phyloP scores from a whole-genome alignment of 2,113 vertebrate species.

The Crypturellus undulatus region DNA sequence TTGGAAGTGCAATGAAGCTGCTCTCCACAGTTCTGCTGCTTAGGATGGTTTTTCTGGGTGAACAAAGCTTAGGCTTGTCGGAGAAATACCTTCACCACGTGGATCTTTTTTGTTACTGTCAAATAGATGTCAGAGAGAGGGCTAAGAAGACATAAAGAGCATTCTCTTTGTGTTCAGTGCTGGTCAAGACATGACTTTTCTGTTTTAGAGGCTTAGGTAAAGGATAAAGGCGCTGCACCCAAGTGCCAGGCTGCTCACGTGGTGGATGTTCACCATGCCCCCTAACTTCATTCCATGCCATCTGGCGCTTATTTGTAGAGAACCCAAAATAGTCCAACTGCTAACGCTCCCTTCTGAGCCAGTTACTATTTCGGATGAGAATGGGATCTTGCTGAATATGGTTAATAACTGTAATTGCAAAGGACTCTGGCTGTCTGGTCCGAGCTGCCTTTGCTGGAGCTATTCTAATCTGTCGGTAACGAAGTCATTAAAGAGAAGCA shows the following conservation, averaged over 20 bases:
- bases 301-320: conserved; percentile 54
- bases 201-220: not conserved
- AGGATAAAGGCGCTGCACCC: not conserved
- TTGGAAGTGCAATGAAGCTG: not conserved
- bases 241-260: not conserved
- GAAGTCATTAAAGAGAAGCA: not conserved
- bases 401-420: conserved; percentile 20
- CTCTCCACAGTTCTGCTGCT: not conserved
- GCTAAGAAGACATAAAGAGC: not conserved
- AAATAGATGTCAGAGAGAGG: not conserved
- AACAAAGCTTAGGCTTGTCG: not conserved
- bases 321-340: conserved; percentile 40
- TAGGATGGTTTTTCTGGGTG: not conserved
- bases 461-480: not conserved
- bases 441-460: not conserved
- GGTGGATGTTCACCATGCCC: not conserved
- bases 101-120: not conserved
- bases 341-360: conserved; percentile 32
- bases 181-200: accelerated
- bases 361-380: conserved; percentile 41
- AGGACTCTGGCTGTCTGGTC: not conserved
- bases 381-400: conserved; percentile 49
- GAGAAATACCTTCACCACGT: not conserved
- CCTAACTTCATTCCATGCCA: conserved; percentile 41
- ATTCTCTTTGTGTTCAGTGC: not conserved